Percentiles rank a stretch among this genome's conserved stretches.
phyloP scores from a whole-genome alignment of 2,888 invertebrate species.

The Himalopsyche japonica region DNA sequence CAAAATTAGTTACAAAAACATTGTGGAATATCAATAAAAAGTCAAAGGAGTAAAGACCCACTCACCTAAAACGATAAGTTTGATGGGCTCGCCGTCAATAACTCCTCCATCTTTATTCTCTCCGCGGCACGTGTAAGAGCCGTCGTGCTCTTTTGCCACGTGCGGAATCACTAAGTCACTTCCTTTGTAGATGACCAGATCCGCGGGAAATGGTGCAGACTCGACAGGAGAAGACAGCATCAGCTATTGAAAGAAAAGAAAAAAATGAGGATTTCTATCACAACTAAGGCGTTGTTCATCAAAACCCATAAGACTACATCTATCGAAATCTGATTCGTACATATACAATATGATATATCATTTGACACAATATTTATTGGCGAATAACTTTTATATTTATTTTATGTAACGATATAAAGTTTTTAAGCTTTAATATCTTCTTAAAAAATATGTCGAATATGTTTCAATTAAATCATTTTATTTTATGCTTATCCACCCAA shows the following conservation, averaged over 20 bases:
- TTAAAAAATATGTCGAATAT: no score
- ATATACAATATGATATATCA: no score
- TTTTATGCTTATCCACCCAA: no score
- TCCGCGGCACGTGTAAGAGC: slow-evolving; percentile 33
- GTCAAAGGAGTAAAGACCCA: not conserved
- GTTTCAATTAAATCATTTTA: no score
- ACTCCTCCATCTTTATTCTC: slow-evolving; percentile 19
- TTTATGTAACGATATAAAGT: no score
- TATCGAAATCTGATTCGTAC: no score
- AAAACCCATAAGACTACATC: no score
- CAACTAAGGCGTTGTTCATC: no score
- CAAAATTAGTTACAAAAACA: not conserved
- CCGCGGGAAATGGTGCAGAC: not conserved
- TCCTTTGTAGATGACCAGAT: slow-evolving; percentile 17
- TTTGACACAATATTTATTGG: no score
- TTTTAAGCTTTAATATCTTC: no score
- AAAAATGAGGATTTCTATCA: not conserved
- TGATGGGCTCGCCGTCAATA: slow-evolving; percentile 29
- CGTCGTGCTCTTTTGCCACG: slow-evolving; percentile 33
- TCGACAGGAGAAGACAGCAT: not conserved
- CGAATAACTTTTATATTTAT: no score
- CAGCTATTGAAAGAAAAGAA: not conserved
- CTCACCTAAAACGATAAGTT: slow-evolving; percentile 36
- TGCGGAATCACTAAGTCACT: slow-evolving; percentile 30
- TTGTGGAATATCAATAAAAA: not conserved